Evolutionary conservation across 2,113 vertebrate genomes (phyloP).

Genomic region (Eudyptes chrysolophus): DNA sequence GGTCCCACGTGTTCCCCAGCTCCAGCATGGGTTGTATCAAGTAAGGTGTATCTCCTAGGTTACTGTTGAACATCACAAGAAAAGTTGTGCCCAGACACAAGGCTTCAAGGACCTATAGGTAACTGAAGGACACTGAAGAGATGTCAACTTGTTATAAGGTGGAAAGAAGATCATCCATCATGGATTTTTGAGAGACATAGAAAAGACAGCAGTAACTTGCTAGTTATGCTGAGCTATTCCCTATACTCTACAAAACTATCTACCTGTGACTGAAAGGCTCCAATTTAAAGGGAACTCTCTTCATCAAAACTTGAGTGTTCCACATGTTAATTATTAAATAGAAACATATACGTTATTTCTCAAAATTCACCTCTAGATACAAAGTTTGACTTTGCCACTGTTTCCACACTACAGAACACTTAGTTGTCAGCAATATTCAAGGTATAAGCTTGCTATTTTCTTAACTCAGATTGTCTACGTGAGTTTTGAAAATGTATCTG

Average conservation of each 20-base stretch:
- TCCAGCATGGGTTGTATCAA: not conserved
- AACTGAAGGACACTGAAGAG: not conserved
- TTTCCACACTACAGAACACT: not conserved
- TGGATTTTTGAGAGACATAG: not conserved
- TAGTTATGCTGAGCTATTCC: not conserved
- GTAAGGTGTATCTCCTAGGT: not conserved
- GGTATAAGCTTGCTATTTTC: not conserved
- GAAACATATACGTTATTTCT: not conserved
- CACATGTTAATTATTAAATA: not conserved
- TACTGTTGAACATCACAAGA: not conserved
- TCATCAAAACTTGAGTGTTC: not conserved
- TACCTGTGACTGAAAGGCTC: not conserved
- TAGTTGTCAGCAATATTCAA: not conserved
- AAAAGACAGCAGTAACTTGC: not conserved
- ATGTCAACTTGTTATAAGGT: not conserved
- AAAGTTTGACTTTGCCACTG: not conserved
- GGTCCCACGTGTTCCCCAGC: fast-evolving
- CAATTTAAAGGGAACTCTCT: not conserved
- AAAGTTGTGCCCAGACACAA: not conserved
- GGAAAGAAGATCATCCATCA: not conserved
- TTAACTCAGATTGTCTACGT: fast-evolving
- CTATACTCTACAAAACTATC: not conserved
- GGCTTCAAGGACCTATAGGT: not conserved
- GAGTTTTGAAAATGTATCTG: not conserved
- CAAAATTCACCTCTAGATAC: not conserved